phyloP scores from a whole-genome alignment of 2,797 vertebrate genomes.

The Petrocephalus schoutedeni region DNA sequence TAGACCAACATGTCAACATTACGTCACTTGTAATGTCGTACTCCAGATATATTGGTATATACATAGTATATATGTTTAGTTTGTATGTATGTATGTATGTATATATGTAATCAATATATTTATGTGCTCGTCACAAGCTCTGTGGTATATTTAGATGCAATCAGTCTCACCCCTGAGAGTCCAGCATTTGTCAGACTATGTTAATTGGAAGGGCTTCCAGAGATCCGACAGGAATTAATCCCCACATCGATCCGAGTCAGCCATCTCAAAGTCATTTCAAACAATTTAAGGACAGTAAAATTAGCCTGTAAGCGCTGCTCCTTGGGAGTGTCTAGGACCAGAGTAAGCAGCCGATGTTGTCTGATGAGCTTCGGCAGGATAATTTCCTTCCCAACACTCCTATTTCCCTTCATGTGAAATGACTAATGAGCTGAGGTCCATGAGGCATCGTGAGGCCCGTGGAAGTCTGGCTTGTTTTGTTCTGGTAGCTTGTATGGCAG shows the following conservation, averaged over 20 bases:
- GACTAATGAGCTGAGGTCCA: not conserved
- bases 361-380: not conserved
- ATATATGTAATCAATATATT: slow-evolving; percentile 10
- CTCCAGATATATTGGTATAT: not conserved
- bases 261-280: not conserved
- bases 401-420: not conserved
- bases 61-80: not conserved
- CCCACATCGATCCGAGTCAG: not conserved
- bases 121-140: not conserved
- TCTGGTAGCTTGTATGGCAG: not conserved
- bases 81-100: not conserved
- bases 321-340: not conserved
- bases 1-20: not conserved
- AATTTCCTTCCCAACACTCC: not conserved
- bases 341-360: not conserved
- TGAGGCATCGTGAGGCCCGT: not conserved
- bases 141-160: not conserved
- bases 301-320: not conserved
- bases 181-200: not conserved
- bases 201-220: not conserved
- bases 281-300: not conserved
- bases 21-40: not conserved
- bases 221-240: not conserved
- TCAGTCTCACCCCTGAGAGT: not conserved
- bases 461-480: not conserved